Evolutionary conservation across 2,797 vertebrate species (phyloP).

Genomic region (Leptoclinus maculatus): DNA sequence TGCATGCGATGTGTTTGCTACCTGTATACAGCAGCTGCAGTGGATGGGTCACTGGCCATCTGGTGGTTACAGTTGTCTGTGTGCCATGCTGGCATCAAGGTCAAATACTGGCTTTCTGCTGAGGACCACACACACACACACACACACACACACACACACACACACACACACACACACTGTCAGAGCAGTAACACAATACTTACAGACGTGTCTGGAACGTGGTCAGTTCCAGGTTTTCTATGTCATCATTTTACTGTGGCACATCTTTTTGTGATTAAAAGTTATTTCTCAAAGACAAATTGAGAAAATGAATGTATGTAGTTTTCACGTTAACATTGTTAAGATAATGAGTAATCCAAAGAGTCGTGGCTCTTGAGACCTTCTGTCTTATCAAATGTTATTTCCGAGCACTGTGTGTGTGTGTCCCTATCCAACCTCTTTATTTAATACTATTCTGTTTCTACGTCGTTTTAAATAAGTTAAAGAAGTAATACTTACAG

Average conservation of each 20-base stretch:
- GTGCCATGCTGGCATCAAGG: constrained; percentile 61
- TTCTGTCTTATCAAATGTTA: too few relatives aligned
- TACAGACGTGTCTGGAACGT: neutral
- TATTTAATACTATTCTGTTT: neutral
- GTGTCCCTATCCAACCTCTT: neutral
- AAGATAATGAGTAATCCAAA: neutral
- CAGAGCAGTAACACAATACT: neutral
- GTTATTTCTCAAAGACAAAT: neutral
- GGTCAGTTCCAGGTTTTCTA: neutral
- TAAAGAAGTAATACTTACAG: too few relatives aligned
- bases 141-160: neutral
- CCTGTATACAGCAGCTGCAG: constrained; percentile 18
- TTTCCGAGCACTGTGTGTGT: too few relatives aligned
- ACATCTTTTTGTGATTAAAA: neutral
- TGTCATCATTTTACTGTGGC: neutral
- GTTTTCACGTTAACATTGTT: neutral
- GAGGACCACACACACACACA: constrained; percentile 13
- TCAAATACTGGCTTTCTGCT: constrained; percentile 48
- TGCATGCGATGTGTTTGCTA: neutral
- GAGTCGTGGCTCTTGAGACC: neutral
- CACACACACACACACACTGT: neutral
- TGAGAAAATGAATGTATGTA: neutral
- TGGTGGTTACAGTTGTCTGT: constrained; percentile 52
- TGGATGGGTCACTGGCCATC: constrained; percentile 56
- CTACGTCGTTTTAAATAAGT: neutral